A percentile compares a stretch with the other conserved stretches of the same genome.
These are phyloP conservation scores for Miltochrista miniata DNA, from an alignment of 2,888 invertebrate genomes.

Conservation along the genomic window DNA sequence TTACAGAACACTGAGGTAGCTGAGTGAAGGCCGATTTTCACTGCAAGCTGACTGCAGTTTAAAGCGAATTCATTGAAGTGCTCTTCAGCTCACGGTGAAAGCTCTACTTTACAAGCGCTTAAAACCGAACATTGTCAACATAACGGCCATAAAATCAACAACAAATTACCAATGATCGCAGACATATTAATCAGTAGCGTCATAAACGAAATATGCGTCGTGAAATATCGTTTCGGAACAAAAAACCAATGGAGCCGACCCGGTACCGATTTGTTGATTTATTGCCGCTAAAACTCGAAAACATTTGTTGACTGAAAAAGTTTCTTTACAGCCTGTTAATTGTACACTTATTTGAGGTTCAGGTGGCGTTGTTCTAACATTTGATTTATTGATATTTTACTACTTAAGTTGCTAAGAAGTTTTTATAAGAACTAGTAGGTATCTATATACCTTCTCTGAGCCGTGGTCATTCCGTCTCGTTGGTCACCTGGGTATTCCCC, in stretches of 20 bases:
- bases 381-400: not conserved
- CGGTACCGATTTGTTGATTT: conserved; percentile 59
- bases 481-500: too few relatives aligned
- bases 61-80: too few relatives aligned
- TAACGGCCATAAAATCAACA: not conserved
- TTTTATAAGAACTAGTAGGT: too few relatives aligned
- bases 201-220: conserved; percentile 73
- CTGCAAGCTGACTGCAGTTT: too few relatives aligned
- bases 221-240: conserved; percentile 61
- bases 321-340: conserved; percentile 44
- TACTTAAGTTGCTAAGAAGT: too few relatives aligned
- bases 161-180: conserved; percentile 38
- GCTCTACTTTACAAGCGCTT: too few relatives aligned
- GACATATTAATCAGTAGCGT: conserved; percentile 72
- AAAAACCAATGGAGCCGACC: conserved; percentile 56
- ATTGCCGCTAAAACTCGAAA: conserved; percentile 49
- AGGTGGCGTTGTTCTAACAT: conserved; percentile 13
- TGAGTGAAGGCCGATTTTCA: too few relatives aligned
- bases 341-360: conserved; percentile 39
- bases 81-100: too few relatives aligned
- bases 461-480: too few relatives aligned
- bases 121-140: too few relatives aligned
- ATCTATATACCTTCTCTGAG: too few relatives aligned
- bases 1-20: too few relatives aligned
- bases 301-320: conserved; percentile 61